phyloP scores from a whole-genome alignment of 2,797 vertebrate species.

The Sebastes cheni region DNA sequence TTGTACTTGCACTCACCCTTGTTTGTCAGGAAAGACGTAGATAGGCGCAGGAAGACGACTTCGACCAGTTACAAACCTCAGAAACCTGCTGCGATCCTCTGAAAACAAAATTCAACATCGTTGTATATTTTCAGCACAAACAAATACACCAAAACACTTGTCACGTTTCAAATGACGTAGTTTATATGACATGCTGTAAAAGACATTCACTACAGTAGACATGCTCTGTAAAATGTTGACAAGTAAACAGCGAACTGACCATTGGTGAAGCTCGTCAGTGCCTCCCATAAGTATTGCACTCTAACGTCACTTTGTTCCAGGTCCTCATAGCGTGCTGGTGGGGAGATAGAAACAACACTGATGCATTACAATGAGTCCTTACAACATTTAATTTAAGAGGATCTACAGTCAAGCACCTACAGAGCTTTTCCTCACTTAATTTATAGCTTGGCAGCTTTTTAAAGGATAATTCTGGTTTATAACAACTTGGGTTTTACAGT shows the following conservation, averaged over 20 bases:
- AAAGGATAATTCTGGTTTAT: neutral
- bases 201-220: no score
- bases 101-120: conserved; percentile 45
- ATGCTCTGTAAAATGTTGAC: rapidly evolving
- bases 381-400: neutral
- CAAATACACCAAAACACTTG: neutral
- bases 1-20: conserved; percentile 82
- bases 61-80: conserved; percentile 96
- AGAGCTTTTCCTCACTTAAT: neutral
- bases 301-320: conserved; percentile 90
- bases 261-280: conserved; percentile 96
- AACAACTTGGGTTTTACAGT: no score
- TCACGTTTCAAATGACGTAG: neutral
- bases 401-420: neutral
- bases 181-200: neutral
- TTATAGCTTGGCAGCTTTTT: neutral
- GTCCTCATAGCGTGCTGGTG: conserved; percentile 93
- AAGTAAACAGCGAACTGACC: conserved; percentile 75
- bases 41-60: conserved; percentile 97
- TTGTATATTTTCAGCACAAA: neutral
- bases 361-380: neutral
- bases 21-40: conserved; percentile 95
- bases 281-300: conserved; percentile 97
- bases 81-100: conserved; percentile 98
- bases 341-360: neutral